Conservation (phyloP, 2,113 vertebrate species). For the Anser cygnoides region DNA sequence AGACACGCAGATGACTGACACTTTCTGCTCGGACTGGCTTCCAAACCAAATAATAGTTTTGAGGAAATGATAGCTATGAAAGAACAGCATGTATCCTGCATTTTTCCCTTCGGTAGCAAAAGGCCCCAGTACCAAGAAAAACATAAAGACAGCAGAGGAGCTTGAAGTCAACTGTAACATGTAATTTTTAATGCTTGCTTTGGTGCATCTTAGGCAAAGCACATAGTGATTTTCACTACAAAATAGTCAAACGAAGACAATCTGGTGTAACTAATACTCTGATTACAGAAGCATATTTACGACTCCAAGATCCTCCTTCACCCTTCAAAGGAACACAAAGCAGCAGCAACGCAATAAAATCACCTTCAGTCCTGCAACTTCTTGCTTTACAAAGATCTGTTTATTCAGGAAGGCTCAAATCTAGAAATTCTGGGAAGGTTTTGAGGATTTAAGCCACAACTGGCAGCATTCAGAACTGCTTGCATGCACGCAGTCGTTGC, state of each 20-base stretch:
- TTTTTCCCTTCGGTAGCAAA: conserved; percentile 36
- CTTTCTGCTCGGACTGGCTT: neutral
- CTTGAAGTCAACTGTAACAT: neutral
- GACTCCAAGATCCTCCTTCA: neutral
- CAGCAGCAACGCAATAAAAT: neutral
- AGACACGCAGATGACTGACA: conserved; percentile 5
- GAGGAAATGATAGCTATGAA: neutral
- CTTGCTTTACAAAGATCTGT: neutral
- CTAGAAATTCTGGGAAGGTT: neutral
- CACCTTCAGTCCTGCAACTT: neutral
- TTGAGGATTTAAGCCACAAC: neutral
- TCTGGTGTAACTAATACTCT: conserved; percentile 43
- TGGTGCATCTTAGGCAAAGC: neutral
- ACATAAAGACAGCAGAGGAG: neutral
- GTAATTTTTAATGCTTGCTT: conserved; percentile 11
- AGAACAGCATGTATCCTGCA: conserved; percentile 23
- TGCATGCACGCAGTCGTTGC: neutral
- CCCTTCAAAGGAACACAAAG: neutral
- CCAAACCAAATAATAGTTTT: conserved; percentile 51
- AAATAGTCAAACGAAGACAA: neutral
- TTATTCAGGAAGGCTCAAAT: neutral
- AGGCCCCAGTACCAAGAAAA: neutral
- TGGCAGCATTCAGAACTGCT: neutral
- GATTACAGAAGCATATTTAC: conserved; percentile 7
- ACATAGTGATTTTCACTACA: neutral